Evolutionary conservation across 2,888 invertebrate genomes (phyloP).

Genomic region (Cephalotes varians): DNA sequence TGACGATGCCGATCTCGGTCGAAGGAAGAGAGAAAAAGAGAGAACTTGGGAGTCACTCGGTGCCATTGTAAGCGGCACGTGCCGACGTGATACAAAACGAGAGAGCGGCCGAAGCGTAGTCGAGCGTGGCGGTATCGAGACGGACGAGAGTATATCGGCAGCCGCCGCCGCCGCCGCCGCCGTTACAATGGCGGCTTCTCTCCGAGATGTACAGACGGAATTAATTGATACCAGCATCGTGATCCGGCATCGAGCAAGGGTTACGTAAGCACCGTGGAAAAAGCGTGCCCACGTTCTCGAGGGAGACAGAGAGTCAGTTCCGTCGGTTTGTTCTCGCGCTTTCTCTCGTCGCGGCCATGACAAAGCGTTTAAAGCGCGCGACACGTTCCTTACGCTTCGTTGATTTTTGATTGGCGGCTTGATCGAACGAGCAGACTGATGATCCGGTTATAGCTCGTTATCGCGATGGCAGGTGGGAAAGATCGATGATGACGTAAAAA

Average conservation of each 20-base stretch:
- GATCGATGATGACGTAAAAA: background rate
- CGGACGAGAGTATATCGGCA: constrained; percentile 42
- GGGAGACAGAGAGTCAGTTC: constrained; percentile 11
- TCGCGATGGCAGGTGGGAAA: constrained; percentile 28
- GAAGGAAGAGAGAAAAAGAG: constrained; percentile 24
- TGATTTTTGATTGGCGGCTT: constrained; percentile 57
- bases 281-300: constrained; percentile 51
- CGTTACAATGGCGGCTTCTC: constrained; percentile 55
- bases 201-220: constrained; percentile 73
- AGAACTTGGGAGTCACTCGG: constrained; percentile 79
- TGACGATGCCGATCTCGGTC: constrained; percentile 79
- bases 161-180: constrained; percentile 18
- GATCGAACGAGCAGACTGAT: constrained; percentile 48
- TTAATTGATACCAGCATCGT: constrained; percentile 84
- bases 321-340: constrained; percentile 13
- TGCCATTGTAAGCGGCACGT: constrained; percentile 84
- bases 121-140: constrained; percentile 55
- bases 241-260: constrained; percentile 80
- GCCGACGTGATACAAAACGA: constrained; percentile 78
- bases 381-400: constrained; percentile 63
- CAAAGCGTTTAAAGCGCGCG: constrained; percentile 56
- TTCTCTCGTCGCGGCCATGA: constrained; percentile 1
- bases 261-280: constrained; percentile 83
- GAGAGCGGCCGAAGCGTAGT: constrained; percentile 62
- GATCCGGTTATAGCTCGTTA: constrained; percentile 20